phyloP scores from a whole-genome alignment of 1,140 invertebrate species.

The Amyelois transitella region DNA sequence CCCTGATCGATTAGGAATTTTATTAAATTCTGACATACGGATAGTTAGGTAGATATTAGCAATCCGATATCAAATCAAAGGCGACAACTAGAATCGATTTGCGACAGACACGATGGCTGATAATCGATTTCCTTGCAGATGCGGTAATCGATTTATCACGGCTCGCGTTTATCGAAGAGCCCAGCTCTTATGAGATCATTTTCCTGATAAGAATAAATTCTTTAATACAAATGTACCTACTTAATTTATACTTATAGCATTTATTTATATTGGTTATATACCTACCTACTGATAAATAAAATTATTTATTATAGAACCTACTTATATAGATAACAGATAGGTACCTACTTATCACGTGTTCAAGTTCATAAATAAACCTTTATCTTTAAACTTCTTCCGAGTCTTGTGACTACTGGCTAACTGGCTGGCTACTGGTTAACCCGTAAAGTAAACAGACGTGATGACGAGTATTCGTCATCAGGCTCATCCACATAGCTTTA shows the following conservation, averaged over 20 bases:
- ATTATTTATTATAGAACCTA: no score
- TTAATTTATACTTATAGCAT: not conserved
- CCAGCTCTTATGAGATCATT: slow-evolving; percentile 15
- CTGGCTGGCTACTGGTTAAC: no score
- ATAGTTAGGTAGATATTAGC: slow-evolving; percentile 2
- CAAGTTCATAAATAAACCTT: no score
- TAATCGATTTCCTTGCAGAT: slow-evolving; percentile 53
- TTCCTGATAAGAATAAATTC: slow-evolving; percentile 4
- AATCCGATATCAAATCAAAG: slow-evolving; percentile 29
- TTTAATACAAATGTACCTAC: slow-evolving; percentile 10
- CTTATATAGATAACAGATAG: no score
- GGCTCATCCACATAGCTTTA: no score
- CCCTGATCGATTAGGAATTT: slow-evolving; percentile 12
- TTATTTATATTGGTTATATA: not conserved
- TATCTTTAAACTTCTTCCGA: no score
- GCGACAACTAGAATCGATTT: slow-evolving; percentile 66
- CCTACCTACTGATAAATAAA: not conserved
- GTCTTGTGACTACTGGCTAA: no score
- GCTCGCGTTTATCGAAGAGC: slow-evolving; percentile 36
- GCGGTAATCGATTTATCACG: slow-evolving; percentile 52
- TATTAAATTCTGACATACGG: slow-evolving; percentile 4
- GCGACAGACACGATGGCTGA: slow-evolving; percentile 46
- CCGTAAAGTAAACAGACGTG: no score
- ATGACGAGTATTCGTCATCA: no score
- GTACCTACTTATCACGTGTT: no score